Evolutionary conservation across 2,797 vertebrate genomes (phyloP).

Genomic region (Clamator glandarius): DNA sequence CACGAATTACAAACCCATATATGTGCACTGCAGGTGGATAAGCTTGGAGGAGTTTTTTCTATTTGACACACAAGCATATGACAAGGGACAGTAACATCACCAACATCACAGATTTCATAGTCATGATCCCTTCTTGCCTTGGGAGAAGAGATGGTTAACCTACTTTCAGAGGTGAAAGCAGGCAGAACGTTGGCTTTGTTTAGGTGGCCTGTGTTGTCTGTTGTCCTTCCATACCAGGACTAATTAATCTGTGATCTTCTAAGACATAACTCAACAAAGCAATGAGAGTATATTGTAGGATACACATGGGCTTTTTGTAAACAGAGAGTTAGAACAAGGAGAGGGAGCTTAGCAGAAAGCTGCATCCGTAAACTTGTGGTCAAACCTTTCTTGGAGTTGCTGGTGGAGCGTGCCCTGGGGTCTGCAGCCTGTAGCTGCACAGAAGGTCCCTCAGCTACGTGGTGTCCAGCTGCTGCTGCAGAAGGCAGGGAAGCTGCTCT

Average conservation of each 20-base stretch:
- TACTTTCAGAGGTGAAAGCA: background rate
- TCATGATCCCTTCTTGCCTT: background rate
- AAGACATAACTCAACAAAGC: background rate
- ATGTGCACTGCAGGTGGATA: background rate
- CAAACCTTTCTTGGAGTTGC: background rate
- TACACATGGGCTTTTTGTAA: background rate
- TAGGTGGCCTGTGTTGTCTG: background rate
- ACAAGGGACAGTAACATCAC: background rate
- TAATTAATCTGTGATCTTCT: background rate
- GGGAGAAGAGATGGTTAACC: background rate
- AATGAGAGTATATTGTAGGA: background rate
- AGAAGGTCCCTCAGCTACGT: background rate
- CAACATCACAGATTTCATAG: background rate
- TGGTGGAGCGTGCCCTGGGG: background rate
- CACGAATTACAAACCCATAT: background rate
- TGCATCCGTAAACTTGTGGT: background rate
- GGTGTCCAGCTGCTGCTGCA: background rate
- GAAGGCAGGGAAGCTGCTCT: background rate
- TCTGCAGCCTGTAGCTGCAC: fast-evolving
- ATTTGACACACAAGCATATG: background rate
- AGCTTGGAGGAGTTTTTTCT: background rate
- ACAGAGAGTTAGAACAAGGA: background rate
- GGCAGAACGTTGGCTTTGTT: background rate
- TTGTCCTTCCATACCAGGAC: background rate
- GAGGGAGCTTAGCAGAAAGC: background rate